Percentiles rank a stretch among this genome's conserved stretches.
These are phyloP conservation scores for Octonoba sinensis DNA, from an alignment of 2,888 invertebrate genomes.

Conservation along the genomic window DNA sequence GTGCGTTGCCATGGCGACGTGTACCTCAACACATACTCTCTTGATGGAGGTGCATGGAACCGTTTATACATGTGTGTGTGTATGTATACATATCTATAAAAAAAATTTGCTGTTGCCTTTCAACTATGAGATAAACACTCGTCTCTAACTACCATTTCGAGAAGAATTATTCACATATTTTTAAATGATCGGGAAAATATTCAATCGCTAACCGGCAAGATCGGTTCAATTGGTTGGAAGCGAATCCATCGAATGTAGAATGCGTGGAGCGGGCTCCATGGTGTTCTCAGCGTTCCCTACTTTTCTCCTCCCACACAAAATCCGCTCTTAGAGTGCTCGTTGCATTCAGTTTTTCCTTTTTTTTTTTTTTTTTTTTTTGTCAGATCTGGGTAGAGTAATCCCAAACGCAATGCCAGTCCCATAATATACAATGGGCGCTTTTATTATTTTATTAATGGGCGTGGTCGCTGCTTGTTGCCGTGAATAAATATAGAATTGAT, in stretches of 20 bases:
- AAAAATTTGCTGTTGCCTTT: slow-evolving; percentile 34
- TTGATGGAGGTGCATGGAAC: not conserved
- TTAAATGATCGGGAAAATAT: too few relatives aligned
- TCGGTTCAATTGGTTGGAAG: slow-evolving; percentile 42
- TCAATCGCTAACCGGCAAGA: slow-evolving; percentile 53
- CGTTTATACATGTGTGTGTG: not conserved
- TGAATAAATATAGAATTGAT: slow-evolving; percentile 23
- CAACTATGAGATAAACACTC: not conserved
- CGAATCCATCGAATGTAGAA: slow-evolving; percentile 49
- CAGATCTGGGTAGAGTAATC: slow-evolving; percentile 8
- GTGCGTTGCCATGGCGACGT: slow-evolving; percentile 46
- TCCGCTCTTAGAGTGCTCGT: not conserved
- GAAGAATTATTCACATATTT: too few relatives aligned
- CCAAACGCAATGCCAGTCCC: slow-evolving; percentile 21
- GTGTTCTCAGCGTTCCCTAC: too few relatives aligned
- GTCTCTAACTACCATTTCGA: too few relatives aligned
- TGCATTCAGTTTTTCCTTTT: not conserved
- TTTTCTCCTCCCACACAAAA: not conserved
- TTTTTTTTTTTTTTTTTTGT: not conserved
- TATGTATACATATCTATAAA: not conserved
- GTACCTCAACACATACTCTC: slow-evolving; percentile 37
- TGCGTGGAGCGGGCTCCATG: slow-evolving; percentile 32
- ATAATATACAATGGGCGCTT: too few relatives aligned
- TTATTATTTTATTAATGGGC: too few relatives aligned
- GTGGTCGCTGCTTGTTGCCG: slow-evolving; percentile 26